These are phyloP conservation scores for Nothura maculosa DNA, from an alignment of 2,797 vertebrate species.

Conservation along the genomic window DNA sequence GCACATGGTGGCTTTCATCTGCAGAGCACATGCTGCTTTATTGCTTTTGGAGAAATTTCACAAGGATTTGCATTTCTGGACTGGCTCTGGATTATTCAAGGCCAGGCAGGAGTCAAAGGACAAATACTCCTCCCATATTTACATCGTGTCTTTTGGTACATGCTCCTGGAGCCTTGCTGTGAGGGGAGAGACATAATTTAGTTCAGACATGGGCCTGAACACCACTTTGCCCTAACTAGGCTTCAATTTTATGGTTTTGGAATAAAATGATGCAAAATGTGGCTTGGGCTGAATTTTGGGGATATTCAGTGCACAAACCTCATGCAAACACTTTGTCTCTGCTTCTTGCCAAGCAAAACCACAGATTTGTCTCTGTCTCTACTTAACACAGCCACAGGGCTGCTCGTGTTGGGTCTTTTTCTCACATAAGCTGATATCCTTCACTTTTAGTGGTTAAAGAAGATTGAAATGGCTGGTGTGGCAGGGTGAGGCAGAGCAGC, in stretches of 20 bases:
- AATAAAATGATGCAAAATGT: background rate
- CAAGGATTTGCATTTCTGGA: slow-evolving; percentile 19
- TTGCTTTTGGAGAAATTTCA: slow-evolving; percentile 47
- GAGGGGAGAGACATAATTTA: background rate
- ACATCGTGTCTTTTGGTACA: background rate
- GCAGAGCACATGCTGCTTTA: slow-evolving; percentile 47
- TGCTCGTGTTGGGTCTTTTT: slow-evolving; percentile 18
- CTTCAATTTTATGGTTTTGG: background rate
- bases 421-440: background rate
- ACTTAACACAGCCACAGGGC: background rate
- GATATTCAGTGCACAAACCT: background rate
- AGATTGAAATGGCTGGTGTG: background rate
- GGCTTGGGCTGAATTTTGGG: background rate
- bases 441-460: slow-evolving; percentile 21
- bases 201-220: background rate
- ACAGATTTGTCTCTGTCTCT: slow-evolving; percentile 7
- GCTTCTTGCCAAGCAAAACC: slow-evolving; percentile 22
- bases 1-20: slow-evolving; percentile 49
- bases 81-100: background rate
- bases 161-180: background rate
- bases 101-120: background rate
- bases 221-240: background rate
- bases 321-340: background rate
- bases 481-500: background rate
- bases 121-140: background rate